These are phyloP conservation scores for Aphidius ervi DNA, from an alignment of 1,140 invertebrate species.

Conservation along the genomic window DNA sequence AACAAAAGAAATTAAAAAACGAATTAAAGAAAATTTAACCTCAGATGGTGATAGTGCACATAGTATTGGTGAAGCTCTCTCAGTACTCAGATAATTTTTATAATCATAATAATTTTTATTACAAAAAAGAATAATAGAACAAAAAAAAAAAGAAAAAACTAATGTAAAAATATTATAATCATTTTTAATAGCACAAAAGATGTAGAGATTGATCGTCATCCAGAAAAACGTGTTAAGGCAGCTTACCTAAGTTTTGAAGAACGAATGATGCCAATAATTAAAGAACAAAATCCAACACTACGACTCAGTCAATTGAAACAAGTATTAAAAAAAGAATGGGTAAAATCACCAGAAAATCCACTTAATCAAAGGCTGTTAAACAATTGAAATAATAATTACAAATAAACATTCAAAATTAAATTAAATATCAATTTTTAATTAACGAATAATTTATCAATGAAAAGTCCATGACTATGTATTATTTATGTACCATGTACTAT, in stretches of 20 bases:
- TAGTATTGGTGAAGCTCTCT: slow-evolving; percentile 85
- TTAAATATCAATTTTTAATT: slow-evolving; percentile 5
- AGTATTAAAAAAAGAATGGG: slow-evolving; percentile 86
- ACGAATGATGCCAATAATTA: slow-evolving; percentile 76
- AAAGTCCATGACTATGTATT: background rate
- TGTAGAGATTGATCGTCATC: slow-evolving; percentile 73
- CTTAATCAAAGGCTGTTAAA: slow-evolving; percentile 68
- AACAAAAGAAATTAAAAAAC: slow-evolving; percentile 56
- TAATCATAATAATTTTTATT: slow-evolving; percentile 13
- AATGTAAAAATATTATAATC: slow-evolving; percentile 8
- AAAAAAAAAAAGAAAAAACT: background rate
- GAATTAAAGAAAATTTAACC: slow-evolving; percentile 88
- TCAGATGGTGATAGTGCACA: slow-evolving; percentile 83
- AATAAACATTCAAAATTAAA: background rate
- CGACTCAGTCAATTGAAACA: slow-evolving; percentile 82
- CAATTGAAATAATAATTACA: slow-evolving; percentile 29
- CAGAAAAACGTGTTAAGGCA: slow-evolving; percentile 91
- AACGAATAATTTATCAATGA: slow-evolving; percentile 19
- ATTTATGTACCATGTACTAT: too few species aligned
- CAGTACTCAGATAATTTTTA: slow-evolving; percentile 68
- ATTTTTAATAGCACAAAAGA: slow-evolving; percentile 57
- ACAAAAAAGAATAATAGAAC: slow-evolving; percentile 2
- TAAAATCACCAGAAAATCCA: slow-evolving; percentile 95
- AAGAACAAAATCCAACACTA: slow-evolving; percentile 88
- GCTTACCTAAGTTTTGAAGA: slow-evolving; percentile 90